These are phyloP conservation scores for Psococerastis gibbosa DNA, from an alignment of 2,888 invertebrate species.

Conservation along the genomic window DNA sequence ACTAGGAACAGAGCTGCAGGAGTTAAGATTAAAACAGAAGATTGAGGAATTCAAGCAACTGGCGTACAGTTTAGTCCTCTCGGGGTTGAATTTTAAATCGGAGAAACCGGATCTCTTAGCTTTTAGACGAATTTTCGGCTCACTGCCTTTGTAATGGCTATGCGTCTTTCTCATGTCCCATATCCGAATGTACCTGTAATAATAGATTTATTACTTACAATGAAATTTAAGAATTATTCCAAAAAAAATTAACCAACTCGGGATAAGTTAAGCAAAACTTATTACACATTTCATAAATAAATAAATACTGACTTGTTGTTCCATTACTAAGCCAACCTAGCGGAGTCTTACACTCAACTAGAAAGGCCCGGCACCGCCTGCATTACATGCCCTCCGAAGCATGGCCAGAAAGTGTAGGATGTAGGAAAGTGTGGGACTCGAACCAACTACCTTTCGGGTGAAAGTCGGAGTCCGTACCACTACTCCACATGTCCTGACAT, in stretches of 20 bases:
- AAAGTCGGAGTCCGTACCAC: too few relatives aligned
- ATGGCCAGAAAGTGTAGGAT: too few relatives aligned
- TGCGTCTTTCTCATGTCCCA: conserved; percentile 80
- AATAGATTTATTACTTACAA: not conserved
- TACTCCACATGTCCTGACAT: too few relatives aligned
- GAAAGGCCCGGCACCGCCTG: too few relatives aligned
- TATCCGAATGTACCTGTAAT: conserved; percentile 45
- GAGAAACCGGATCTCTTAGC: conserved; percentile 45
- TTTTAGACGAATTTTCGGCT: not conserved
- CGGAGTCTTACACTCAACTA: too few relatives aligned
- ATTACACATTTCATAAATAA: too few relatives aligned
- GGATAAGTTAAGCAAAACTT: too few relatives aligned
- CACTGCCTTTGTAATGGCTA: conserved; percentile 32
- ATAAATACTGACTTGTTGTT: too few relatives aligned
- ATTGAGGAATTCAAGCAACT: conserved; percentile 75
- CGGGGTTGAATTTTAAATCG: conserved; percentile 53
- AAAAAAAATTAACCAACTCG: not conserved
- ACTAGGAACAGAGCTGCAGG: conserved; percentile 44
- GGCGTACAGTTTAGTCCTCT: conserved; percentile 51
- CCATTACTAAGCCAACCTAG: too few relatives aligned
- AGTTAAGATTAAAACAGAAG: conserved; percentile 63
- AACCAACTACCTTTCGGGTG: too few relatives aligned
- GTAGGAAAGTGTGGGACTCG: too few relatives aligned
- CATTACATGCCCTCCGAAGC: too few relatives aligned
- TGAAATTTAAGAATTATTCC: not conserved